Base-by-base conservation (phyloP, 2,797 vertebrate species). In the Micromesistius poutassou region DNA sequence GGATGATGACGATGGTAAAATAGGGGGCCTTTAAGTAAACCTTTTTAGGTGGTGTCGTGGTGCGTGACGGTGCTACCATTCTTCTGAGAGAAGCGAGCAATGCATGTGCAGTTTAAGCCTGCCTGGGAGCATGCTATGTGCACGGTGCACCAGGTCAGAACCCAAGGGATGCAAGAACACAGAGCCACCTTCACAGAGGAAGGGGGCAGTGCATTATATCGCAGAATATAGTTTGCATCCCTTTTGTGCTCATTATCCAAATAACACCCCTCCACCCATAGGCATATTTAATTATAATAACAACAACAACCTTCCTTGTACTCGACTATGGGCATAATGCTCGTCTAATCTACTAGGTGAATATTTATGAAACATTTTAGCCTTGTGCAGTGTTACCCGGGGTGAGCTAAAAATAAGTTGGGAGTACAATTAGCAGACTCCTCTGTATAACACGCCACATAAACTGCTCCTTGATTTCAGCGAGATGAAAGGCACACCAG, bases 321-420 rank as follows among this genome's bases (percentile, higher is more conserved):
- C 78, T 75, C 72, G 77, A 78, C 77, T 73, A 5, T 19, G 36
- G 8, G 30, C 68, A 78, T 66, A 12, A 76, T 14, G 71, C 74
- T 77, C 77, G 82, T 76, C 66, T 76, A 66, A 88, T 86, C 87
- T 74, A 81, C 33, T 1, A 35, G 74, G 86, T 88, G 72, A 82
- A 91, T 90, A 91, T 90, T 91, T 80, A 89, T 87, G 81, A 86
- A 84, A 77, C 79, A 71, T 42, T 77, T 74, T 85, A 42, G 77
- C 81, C 76, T 81, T 79, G 77, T 74, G 76, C 14, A 74, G 77
- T 36, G 76, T 82, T 40, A 91, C 88, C 86, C 91, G 84, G 90
- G 83, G 84, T 78, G 72, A 31, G 81, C 81, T 86, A 81, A 89
- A 88, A 86, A 88, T 77, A 88, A 84, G 62, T n/a, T 10, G 62